Conservation (phyloP, 2,113 vertebrate species). For the Dasyornis broadbenti region DNA sequence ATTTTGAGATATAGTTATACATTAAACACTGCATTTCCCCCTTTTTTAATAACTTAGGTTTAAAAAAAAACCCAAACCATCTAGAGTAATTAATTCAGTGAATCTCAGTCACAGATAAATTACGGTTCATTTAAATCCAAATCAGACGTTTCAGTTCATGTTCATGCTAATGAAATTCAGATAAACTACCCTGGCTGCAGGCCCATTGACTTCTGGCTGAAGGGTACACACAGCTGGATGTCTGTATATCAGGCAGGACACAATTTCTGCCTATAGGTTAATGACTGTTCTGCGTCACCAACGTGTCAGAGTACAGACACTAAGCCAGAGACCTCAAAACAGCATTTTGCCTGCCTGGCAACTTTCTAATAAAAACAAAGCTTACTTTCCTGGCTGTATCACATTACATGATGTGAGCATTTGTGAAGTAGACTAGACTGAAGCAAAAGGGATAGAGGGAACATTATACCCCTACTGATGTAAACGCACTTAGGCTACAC, state of each 20-base stretch:
- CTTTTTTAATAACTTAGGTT: neutral
- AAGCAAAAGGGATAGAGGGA: neutral
- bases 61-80: neutral
- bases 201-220: conserved; percentile 8
- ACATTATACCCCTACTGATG: neutral
- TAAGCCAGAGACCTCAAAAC: neutral
- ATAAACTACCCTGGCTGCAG: conserved; percentile 7
- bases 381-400: neutral
- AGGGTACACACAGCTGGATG: conserved; percentile 27
- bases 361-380: neutral
- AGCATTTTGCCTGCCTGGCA: neutral
- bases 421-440: neutral
- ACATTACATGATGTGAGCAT: neutral
- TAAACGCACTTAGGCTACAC: neutral
- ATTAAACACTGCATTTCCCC: neutral
- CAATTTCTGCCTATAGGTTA: conserved; percentile 33
- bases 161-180: conserved; percentile 19
- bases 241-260: conserved; percentile 14
- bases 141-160: neutral
- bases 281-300: neutral
- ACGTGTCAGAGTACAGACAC: neutral
- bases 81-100: neutral
- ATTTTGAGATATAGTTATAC: neutral
- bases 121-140: neutral
- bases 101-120: neutral